Percentiles rank a stretch among this genome's conserved stretches.
Conservation (phyloP, 2,797 vertebrate genomes). For the Enteromius radiatus region DNA sequence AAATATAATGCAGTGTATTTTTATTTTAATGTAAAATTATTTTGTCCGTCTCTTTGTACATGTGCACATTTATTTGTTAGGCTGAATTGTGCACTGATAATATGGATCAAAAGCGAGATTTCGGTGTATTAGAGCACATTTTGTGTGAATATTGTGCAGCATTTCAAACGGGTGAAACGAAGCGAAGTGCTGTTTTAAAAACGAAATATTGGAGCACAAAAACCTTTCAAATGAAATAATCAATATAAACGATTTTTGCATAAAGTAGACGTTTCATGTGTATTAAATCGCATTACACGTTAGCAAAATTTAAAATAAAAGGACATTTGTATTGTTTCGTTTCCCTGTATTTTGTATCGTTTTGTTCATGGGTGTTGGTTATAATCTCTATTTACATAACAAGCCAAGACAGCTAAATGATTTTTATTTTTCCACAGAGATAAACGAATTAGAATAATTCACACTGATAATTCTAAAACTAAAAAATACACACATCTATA, state of each 20-base stretch:
- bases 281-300: neutral
- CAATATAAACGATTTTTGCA: neutral
- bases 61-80: neutral
- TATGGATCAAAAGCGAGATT: neutral
- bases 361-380: constrained; percentile 13
- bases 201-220: neutral
- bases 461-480: neutral
- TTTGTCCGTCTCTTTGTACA: constrained; percentile 7
- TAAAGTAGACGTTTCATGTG: neutral
- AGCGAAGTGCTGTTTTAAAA: constrained; percentile 16
- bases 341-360: neutral
- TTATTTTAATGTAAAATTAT: constrained; percentile 1
- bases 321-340: neutral
- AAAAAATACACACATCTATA: neutral
- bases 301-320: neutral
- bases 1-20: constrained; percentile 16
- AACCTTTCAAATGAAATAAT: neutral
- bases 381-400: constrained; percentile 67
- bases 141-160: neutral
- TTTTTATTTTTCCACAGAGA: constrained; percentile 65
- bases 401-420: constrained; percentile 68
- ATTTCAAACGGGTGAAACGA: constrained; percentile 1
- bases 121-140: neutral
- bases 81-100: neutral
- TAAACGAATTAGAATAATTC: constrained; percentile 7